Percentiles rank a stretch among this genome's conserved stretches.
Evolutionary conservation across 1,140 invertebrate species (phyloP).

Genomic region (Caerostris darwini): DNA sequence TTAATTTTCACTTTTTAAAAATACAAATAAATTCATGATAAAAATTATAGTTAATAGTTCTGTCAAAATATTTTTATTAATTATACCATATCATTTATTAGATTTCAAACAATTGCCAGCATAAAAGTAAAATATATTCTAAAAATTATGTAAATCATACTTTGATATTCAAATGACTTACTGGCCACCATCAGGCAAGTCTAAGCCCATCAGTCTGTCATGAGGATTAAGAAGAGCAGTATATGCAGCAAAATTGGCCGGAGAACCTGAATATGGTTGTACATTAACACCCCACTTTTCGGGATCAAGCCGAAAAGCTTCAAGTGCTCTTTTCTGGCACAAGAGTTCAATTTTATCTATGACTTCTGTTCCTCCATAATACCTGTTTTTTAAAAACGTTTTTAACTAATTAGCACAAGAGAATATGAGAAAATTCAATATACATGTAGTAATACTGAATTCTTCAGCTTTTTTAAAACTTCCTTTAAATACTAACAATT

Average conservation of each 20-base stretch:
- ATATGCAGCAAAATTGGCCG: constrained; percentile 88
- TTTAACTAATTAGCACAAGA: not conserved
- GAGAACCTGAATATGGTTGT: constrained; percentile 86
- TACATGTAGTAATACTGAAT: not conserved
- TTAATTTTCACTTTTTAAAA: too few species aligned
- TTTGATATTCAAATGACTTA: constrained; percentile 80
- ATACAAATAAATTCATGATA: too few species aligned
- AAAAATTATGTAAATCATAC: not conserved
- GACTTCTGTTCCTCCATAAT: constrained; percentile 87
- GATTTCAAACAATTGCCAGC: too few species aligned
- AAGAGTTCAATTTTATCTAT: constrained; percentile 86
- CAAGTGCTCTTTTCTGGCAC: constrained; percentile 85
- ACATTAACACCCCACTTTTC: constrained; percentile 88
- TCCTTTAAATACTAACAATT: too few species aligned
- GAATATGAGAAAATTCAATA: not conserved
- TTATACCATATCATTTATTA: too few species aligned
- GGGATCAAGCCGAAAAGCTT: constrained; percentile 84
- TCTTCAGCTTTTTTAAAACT: too few species aligned
- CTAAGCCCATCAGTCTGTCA: constrained; percentile 87
- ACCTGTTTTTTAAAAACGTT: constrained; percentile 81
- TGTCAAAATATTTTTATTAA: too few species aligned
- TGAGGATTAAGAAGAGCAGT: constrained; percentile 85
- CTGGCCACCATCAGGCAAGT: constrained; percentile 87
- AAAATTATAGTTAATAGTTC: too few species aligned
- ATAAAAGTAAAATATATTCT: too few species aligned